Conservation (phyloP, 2,888 invertebrate genomes). For the Eristalis pertinax region DNA sequence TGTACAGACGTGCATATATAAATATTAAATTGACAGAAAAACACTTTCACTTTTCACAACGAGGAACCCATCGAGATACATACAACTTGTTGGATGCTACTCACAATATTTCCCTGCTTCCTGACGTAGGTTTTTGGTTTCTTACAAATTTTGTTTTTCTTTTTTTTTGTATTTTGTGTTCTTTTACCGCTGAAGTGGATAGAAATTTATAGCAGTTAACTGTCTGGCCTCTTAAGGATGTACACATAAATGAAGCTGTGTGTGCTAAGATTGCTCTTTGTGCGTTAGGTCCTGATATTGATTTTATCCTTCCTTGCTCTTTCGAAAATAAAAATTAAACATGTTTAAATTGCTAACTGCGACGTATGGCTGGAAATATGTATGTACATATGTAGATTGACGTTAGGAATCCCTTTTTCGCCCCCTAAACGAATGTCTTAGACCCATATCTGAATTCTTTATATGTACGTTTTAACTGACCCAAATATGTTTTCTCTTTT, state of each 20-base stretch:
- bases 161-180: constrained; percentile 23
- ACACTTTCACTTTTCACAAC: constrained; percentile 5
- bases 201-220: constrained; percentile 67
- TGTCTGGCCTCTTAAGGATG: constrained; percentile 60
- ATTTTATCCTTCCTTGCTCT: not conserved
- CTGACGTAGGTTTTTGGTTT: not conserved
- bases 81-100: constrained; percentile 67
- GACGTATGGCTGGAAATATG: constrained; percentile 25
- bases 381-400: not conserved
- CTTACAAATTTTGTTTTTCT: not conserved
- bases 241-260: constrained; percentile 12
- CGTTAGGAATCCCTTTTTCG: not conserved
- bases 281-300: constrained; percentile 31
- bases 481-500: constrained; percentile 3
- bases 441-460: not conserved
- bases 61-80: constrained; percentile 28
- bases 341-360: constrained; percentile 66
- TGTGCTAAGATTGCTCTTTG: not conserved
- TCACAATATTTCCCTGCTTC: constrained; percentile 29
- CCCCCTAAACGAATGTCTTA: not conserved
- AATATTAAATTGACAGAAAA: constrained; percentile 60
- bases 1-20: constrained; percentile 56
- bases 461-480: constrained; percentile 21
- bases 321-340: not conserved
- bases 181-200: constrained; percentile 26